These are phyloP conservation scores for Pterois miles DNA, from an alignment of 2,797 vertebrate genomes.

Conservation along the genomic window DNA sequence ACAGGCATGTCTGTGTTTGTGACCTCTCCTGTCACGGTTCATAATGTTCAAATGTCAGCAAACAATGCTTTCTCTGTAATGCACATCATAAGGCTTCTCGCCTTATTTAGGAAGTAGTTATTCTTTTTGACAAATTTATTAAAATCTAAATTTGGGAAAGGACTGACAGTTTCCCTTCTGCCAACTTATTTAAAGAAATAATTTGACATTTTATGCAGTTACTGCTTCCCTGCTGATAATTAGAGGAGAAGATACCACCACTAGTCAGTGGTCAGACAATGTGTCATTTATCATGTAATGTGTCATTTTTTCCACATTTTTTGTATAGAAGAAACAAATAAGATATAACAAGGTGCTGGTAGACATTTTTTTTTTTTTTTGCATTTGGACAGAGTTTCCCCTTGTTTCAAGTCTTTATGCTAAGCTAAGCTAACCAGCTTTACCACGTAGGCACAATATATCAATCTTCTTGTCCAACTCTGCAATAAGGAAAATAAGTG, in stretches of 20 bases:
- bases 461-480: background rate
- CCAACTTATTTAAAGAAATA: background rate
- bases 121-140: background rate
- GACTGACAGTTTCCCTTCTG: background rate
- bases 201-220: background rate
- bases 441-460: background rate
- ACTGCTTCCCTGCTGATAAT: background rate
- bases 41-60: background rate
- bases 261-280: too few species aligned
- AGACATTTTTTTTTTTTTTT: background rate
- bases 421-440: background rate
- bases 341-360: background rate
- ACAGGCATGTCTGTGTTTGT: conserved; percentile 86
- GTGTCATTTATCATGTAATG: too few species aligned
- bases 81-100: background rate
- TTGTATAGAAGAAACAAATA: background rate
- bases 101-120: background rate
- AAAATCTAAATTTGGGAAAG: conserved; percentile 2
- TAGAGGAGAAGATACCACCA: background rate
- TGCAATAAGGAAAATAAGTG: background rate
- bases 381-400: background rate
- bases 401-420: background rate
- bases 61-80: conserved; percentile 3
- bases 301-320: too few species aligned
- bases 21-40: background rate